Evolutionary conservation across 1,140 invertebrate species (phyloP).

Genomic region (Calosoma granatense): DNA sequence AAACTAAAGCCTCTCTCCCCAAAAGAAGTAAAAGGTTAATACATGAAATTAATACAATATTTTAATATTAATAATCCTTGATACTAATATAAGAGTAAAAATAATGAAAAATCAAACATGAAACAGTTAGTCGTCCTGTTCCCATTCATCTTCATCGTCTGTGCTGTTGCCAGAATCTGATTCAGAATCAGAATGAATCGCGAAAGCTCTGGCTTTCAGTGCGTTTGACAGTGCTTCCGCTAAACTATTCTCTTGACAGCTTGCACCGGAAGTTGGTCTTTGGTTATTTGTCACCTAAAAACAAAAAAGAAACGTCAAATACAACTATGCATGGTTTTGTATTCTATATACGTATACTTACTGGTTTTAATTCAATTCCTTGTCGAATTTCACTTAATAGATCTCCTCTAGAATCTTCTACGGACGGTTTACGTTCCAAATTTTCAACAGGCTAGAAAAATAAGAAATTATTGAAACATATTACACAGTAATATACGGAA

Average conservation of each 20-base stretch:
- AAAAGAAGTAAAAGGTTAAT: too few species aligned
- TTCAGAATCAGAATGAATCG: constrained; percentile 55
- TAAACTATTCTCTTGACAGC: constrained; percentile 40
- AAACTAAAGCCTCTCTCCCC: neutral
- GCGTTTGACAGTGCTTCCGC: constrained; percentile 69
- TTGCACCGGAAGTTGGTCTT: constrained; percentile 18
- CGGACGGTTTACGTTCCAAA: constrained; percentile 13
- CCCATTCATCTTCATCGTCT: constrained; percentile 58
- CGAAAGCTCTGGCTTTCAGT: constrained; percentile 57
- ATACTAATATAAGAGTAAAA: neutral
- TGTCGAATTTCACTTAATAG: constrained; percentile 69
- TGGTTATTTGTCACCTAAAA: constrained; percentile 20
- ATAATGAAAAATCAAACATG: neutral
- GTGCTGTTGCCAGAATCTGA: constrained; percentile 46
- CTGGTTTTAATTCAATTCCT: constrained; percentile 64
- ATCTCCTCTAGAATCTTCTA: constrained; percentile 50
- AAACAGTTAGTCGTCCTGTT: constrained; percentile 24
- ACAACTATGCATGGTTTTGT: constrained; percentile 9
- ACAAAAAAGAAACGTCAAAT: neutral
- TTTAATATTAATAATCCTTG: too few species aligned
- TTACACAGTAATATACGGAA: neutral
- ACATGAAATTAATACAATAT: too few species aligned
- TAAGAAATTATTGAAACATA: constrained; percentile 10
- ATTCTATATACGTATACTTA: too few species aligned
- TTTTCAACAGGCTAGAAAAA: constrained; percentile 15